Conservation (phyloP, 1,140 invertebrate genomes). For the Dendroctonus ponderosae region DNA sequence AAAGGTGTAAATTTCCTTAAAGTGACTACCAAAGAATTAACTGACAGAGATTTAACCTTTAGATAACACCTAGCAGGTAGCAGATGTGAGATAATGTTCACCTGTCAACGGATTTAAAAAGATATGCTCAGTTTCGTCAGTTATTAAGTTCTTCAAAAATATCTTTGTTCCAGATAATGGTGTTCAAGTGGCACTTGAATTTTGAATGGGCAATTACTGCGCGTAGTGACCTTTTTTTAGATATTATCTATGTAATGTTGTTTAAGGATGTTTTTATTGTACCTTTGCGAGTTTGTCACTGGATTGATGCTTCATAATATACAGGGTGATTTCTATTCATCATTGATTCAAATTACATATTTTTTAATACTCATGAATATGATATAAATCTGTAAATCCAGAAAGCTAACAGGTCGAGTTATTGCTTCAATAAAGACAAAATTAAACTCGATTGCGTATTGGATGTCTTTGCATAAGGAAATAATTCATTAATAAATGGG, state of each 20-base stretch:
- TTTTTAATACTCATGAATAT: too few species aligned
- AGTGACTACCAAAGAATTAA: conserved; percentile 5
- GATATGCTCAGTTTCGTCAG: conserved; percentile 22
- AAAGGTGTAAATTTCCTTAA: conserved; percentile 17
- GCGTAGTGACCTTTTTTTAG: background rate
- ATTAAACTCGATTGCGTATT: too few species aligned
- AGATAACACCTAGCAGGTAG: conserved; percentile 21
- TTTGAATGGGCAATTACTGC: conserved; percentile 12
- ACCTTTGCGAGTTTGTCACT: too few species aligned
- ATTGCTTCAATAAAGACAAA: too few species aligned
- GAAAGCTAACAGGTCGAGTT: too few species aligned
- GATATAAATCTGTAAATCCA: too few species aligned
- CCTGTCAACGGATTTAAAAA: conserved; percentile 17
- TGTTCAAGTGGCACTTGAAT: conserved; percentile 25
- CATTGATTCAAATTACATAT: too few species aligned
- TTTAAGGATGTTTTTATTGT: conserved; percentile 3
- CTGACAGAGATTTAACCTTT: conserved; percentile 12
- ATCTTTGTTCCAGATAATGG: conserved; percentile 9
- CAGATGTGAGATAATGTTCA: conserved; percentile 29
- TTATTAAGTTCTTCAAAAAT: conserved; percentile 20
- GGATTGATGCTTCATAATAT: too few species aligned
- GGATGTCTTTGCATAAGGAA: too few species aligned
- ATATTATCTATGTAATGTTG: background rate
- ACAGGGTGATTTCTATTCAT: too few species aligned
- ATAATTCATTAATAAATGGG: too few species aligned